phyloP scores from a whole-genome alignment of 2,888 invertebrate species.

The Orthonevra nobilis region DNA sequence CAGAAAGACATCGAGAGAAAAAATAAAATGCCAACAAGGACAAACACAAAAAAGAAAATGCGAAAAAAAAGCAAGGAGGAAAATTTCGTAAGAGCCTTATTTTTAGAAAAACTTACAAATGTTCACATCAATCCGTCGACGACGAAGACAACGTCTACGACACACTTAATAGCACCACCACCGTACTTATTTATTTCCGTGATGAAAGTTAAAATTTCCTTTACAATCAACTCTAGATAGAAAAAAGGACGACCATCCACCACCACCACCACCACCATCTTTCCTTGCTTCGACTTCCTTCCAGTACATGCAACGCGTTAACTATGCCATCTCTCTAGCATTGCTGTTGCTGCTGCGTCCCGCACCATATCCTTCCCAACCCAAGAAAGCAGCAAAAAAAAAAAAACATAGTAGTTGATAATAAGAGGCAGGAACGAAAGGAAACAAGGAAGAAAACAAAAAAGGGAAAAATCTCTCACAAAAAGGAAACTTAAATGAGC shows the following conservation, averaged over 20 bases:
- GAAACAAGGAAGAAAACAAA: slow-evolving; percentile 29
- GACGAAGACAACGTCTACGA: slow-evolving; percentile 33
- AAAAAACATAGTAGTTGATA: no score
- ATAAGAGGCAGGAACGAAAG: slow-evolving; percentile 42
- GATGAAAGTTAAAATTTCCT: slow-evolving; percentile 69
- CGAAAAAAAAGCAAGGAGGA: slow-evolving; percentile 9
- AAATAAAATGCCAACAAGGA: neutral
- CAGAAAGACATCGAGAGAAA: slow-evolving; percentile 3
- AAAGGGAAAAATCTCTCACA: slow-evolving; percentile 42
- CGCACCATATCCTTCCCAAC: slow-evolving; percentile 8
- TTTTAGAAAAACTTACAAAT: slow-evolving; percentile 58
- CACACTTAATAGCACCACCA: slow-evolving; percentile 62
- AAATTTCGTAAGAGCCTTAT: slow-evolving; percentile 39
- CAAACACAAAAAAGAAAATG: neutral
- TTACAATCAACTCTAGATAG: slow-evolving; percentile 65
- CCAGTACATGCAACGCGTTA: slow-evolving; percentile 56
- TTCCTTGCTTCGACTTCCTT: no score
- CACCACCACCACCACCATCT: neutral
- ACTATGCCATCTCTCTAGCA: slow-evolving; percentile 42
- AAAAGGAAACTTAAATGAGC: slow-evolving; percentile 59
- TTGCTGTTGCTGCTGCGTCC: neutral
- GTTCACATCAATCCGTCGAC: slow-evolving; percentile 43
- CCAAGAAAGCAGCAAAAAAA: no score
- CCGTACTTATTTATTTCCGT: slow-evolving; percentile 67
- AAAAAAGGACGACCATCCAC: slow-evolving; percentile 33